A percentile compares a stretch with the other conserved stretches of the same genome.
These are phyloP conservation scores for Vireo griseus DNA, from an alignment of 2,797 vertebrate genomes.

Conservation along the genomic window DNA sequence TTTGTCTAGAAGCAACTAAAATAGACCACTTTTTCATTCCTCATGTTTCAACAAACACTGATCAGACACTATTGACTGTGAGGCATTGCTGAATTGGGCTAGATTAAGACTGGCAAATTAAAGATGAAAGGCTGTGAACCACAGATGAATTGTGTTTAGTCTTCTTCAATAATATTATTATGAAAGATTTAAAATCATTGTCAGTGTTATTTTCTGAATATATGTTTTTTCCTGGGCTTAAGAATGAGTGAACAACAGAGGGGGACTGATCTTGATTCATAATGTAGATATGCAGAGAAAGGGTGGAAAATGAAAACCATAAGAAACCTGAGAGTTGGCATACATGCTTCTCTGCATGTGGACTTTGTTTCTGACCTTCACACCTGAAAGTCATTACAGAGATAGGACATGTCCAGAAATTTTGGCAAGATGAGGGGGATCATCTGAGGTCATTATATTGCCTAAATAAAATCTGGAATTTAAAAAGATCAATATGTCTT, in stretches of 20 bases:
- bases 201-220: not conserved
- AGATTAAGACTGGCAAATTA: not conserved
- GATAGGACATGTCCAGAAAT: not conserved
- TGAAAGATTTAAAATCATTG: not conserved
- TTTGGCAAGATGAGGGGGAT: not conserved
- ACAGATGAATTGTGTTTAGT: not conserved
- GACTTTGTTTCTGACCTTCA: not conserved
- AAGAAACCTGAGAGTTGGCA: not conserved
- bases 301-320: not conserved
- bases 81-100: not conserved
- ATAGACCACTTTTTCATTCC: not conserved
- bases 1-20: not conserved
- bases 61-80: not conserved
- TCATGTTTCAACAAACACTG: not conserved
- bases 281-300: not conserved
- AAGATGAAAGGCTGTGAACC: not conserved
- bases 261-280: not conserved
- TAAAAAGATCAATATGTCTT: not conserved
- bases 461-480: not conserved
- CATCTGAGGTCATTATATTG: not conserved
- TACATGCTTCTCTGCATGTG: fast-evolving
- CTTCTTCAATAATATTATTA: not conserved
- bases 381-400: not conserved
- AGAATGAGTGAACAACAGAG: not conserved
- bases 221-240: not conserved